A percentile compares a stretch with the other conserved stretches of the same genome.
These are phyloP conservation scores for Orthosia gracilis DNA, from an alignment of 2,888 invertebrate species.

Conservation along the genomic window DNA sequence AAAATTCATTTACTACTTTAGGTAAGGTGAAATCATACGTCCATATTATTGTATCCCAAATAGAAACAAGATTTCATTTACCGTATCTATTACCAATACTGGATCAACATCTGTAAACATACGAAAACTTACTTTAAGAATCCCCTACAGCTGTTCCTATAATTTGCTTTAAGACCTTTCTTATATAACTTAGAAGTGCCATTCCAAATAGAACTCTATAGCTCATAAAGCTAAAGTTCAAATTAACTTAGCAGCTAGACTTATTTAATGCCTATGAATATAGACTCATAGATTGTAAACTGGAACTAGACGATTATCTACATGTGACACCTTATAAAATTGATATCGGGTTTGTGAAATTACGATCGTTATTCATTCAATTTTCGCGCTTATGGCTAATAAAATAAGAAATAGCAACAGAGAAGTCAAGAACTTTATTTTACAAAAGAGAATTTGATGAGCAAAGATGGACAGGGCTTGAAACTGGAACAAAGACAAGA, in stretches of 20 bases:
- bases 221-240: slow-evolving; percentile 10
- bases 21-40: background rate
- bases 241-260: slow-evolving; percentile 10
- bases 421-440: background rate
- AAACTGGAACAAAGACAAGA: no score
- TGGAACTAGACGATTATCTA: slow-evolving; percentile 14
- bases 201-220: slow-evolving; percentile 22
- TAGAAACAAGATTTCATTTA: background rate
- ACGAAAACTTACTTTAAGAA: slow-evolving; percentile 30
- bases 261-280: slow-evolving; percentile 5
- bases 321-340: slow-evolving; percentile 4
- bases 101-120: slow-evolving; percentile 32
- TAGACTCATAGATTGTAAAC: slow-evolving; percentile 13
- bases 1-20: background rate
- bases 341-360: background rate
- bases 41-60: background rate
- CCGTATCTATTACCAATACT: slow-evolving; percentile 14
- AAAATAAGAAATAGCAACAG: background rate
- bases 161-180: slow-evolving; percentile 25
- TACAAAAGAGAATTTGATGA: no score
- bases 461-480: no score
- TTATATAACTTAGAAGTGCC: background rate
- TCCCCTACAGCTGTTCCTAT: slow-evolving; percentile 32
- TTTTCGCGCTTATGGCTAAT: background rate
- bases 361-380: background rate